A percentile compares a stretch with the other conserved stretches of the same genome.
phyloP scores from a whole-genome alignment of 2,888 invertebrate genomes.

The Phrixothrix hirtus region DNA sequence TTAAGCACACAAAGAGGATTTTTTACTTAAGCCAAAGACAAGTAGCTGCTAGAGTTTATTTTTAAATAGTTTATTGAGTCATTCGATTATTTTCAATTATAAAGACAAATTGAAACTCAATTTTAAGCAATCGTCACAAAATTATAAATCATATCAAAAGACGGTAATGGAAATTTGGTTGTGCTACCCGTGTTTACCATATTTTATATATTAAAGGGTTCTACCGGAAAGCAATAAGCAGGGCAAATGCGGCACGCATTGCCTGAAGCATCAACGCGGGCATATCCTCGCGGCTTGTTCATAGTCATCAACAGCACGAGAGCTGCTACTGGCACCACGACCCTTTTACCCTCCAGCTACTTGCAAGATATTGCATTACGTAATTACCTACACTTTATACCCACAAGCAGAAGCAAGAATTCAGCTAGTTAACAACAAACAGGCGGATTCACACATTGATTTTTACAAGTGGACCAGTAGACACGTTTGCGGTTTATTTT shows the following conservation, averaged over 20 bases:
- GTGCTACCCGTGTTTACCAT: neutral
- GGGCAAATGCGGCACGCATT: constrained; percentile 47
- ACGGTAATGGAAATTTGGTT: neutral
- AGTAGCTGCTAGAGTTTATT: no score
- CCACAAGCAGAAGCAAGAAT: constrained; percentile 23
- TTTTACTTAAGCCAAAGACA: no score
- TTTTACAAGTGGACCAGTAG: no score
- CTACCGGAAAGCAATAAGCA: constrained; percentile 41
- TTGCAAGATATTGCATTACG: constrained; percentile 34
- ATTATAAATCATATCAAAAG: neutral
- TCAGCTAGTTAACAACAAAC: constrained; percentile 26
- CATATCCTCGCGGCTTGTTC: constrained; percentile 42
- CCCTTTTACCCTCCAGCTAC: constrained; percentile 36
- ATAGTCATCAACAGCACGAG: constrained; percentile 42
- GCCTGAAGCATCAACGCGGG: constrained; percentile 39
- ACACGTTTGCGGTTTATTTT: neutral
- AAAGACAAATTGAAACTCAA: neutral
- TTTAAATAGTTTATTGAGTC: no score
- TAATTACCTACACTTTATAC: constrained; percentile 31
- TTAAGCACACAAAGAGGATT: no score
- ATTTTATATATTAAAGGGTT: constrained; percentile 30
- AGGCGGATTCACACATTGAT: constrained; percentile 25
- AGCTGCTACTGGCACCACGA: constrained; percentile 43
- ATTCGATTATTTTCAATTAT: neutral
- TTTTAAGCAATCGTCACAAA: neutral